These are phyloP conservation scores for Myoxocephalus aenaeus DNA, from an alignment of 2,797 vertebrate species.

Conservation along the genomic window DNA sequence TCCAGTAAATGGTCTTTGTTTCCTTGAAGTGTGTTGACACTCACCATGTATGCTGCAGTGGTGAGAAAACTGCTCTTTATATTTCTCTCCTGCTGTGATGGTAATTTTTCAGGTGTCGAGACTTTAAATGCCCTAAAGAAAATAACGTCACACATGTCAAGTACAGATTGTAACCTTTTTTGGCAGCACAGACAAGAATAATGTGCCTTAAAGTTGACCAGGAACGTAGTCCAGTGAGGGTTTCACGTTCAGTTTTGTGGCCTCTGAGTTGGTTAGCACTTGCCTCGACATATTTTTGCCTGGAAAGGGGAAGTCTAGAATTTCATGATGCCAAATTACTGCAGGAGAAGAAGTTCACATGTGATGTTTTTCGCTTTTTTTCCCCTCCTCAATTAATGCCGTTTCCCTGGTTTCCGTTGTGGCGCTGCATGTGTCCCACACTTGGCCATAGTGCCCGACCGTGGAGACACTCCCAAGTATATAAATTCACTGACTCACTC, in stretches of 20 bases:
- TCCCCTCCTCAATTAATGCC: slow-evolving; percentile 62
- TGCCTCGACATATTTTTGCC: slow-evolving; percentile 49
- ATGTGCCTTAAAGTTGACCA: slow-evolving; percentile 33
- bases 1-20: slow-evolving; percentile 11
- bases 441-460: slow-evolving; percentile 58
- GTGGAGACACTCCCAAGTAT: slow-evolving; percentile 70
- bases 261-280: slow-evolving; percentile 37
- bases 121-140: slow-evolving; percentile 42
- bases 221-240: slow-evolving; percentile 18
- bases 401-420: slow-evolving; percentile 64
- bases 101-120: slow-evolving; percentile 22
- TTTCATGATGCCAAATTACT: slow-evolving; percentile 73
- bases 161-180: background rate
- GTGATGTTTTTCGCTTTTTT: slow-evolving; percentile 43
- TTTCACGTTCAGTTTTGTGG: slow-evolving; percentile 38
- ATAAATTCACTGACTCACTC: slow-evolving; percentile 70
- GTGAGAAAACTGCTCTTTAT: slow-evolving; percentile 25
- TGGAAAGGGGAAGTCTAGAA: slow-evolving; percentile 57
- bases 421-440: slow-evolving; percentile 62
- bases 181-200: slow-evolving; percentile 10
- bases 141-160: background rate
- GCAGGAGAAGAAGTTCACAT: slow-evolving; percentile 60
- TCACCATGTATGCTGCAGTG: background rate
- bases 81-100: slow-evolving; percentile 2
- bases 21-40: slow-evolving; percentile 10